A percentile compares a stretch with the other conserved stretches of the same genome.
Evolutionary conservation across 2,888 invertebrate species (phyloP).

Genomic region (Dryocosmus kuriphilus): DNA sequence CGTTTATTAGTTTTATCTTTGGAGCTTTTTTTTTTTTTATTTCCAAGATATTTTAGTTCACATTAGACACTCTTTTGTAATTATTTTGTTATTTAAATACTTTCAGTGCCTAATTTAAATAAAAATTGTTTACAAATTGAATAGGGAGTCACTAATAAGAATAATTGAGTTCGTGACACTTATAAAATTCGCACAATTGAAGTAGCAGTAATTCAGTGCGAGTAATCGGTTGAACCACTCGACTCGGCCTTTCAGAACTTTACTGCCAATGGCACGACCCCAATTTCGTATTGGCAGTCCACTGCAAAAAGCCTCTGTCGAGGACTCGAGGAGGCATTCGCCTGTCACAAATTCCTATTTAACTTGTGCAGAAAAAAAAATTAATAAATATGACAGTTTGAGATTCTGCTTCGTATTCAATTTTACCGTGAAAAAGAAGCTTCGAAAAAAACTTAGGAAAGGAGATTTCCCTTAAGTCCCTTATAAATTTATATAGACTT

Average conservation of each 20-base stretch:
- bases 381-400: no score
- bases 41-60: no score
- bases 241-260: conserved; percentile 64
- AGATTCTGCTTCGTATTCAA: neutral
- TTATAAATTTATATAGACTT: neutral
- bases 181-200: conserved; percentile 51
- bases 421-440: neutral
- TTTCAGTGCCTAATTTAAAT: no score
- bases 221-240: conserved; percentile 64
- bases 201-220: conserved; percentile 64
- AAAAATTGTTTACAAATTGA: neutral
- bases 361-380: neutral
- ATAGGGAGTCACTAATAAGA: conserved; percentile 13
- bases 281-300: conserved; percentile 65
- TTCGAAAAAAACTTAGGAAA: neutral
- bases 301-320: conserved; percentile 46
- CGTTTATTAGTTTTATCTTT: no score
- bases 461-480: neutral
- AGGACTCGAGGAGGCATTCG: neutral
- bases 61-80: neutral
- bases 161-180: conserved; percentile 30
- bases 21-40: no score
- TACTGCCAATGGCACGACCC: conserved; percentile 66
- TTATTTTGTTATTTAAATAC: neutral
- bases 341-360: neutral